Evolutionary conservation across 1,140 invertebrate genomes (phyloP), one percentile per base, ranked within the genome.

Genomic region (Ylistrum balloti): DNA sequence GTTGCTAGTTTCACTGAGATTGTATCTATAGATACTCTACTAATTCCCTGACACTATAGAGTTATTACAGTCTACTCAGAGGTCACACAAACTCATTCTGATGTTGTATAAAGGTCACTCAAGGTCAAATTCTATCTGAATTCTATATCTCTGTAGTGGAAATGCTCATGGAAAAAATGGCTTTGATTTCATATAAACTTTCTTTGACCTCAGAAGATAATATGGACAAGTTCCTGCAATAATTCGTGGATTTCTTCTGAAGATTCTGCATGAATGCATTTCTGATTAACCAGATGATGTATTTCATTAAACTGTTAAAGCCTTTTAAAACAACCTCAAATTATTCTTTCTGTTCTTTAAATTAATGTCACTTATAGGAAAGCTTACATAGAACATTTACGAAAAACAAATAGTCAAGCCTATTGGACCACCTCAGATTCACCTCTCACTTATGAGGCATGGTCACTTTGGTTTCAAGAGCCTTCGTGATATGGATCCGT

Each of bases 121-220:
- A 74, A n/a, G 56, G 9, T 74, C 9, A 74, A 74, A 74, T 74
- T n/a, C 56, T 74, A 74, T 74, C 56, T n/a, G 9, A 74, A 9
- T 2, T 74, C 22, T 74, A 74, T 74, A 9, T 74, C 2, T 74
- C 56, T 28, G n/a, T 74, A 74, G n/a, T 45, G n/a, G n/a, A 22
- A 74, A n/a, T 28, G 17, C 56, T 28, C 17, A 17, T 74, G 17
- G n/a, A 74, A 74, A 74, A 74, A 74, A 74, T 28, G 56, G 5
- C 56, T 74, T 74, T 74, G 56, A 74, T 74, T 74, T 74, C 56
- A 74, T 74, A 74, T 74, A 74, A 74, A n/a, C 56, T 74, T 74
- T 74, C 56, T n/a, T 17, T 28, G 22, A 45, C n/a, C 56, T 74
- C 28, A 28, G 56, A 74, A 74, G 56, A 74, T 74, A 74, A 74